Percentiles rank a stretch among this genome's conserved stretches.
Conservation (phyloP, 2,113 vertebrate genomes). For the Ammodramus savannarum region DNA sequence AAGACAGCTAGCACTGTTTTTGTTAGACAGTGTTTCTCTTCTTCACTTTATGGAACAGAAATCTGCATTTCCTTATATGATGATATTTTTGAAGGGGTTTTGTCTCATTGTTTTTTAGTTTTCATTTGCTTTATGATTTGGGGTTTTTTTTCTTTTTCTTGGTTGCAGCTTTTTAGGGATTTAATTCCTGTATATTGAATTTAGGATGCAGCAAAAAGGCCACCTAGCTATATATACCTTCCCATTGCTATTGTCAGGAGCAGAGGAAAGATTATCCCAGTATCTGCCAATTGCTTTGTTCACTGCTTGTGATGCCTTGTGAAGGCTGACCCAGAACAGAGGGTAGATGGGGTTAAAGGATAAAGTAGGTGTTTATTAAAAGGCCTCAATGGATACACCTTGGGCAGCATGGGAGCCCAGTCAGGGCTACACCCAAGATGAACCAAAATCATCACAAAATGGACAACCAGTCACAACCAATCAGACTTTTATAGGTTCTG, state of each 20-base stretch:
- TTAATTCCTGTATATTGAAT: neutral
- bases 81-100: neutral
- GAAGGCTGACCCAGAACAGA: neutral
- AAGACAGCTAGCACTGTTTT: neutral
- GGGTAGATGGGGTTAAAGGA: neutral
- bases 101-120: neutral
- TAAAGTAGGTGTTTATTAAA: neutral
- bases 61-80: neutral
- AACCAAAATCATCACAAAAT: neutral
- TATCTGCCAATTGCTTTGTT: neutral
- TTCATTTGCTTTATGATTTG: neutral
- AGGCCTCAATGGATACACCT: neutral
- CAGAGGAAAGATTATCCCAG: neutral
- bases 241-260: neutral
- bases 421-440: neutral
- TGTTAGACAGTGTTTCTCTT: neutral
- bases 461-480: neutral
- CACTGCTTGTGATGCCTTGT: neutral
- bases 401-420: neutral
- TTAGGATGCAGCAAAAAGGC: neutral
- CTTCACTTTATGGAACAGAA: neutral
- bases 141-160: too few species aligned
- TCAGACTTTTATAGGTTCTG: neutral
- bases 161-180: neutral
- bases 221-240: neutral